Percentiles rank a stretch among this genome's conserved stretches.
Evolutionary conservation across 2,888 invertebrate genomes (phyloP).

Genomic region (Apomyelois bistriatella): DNA sequence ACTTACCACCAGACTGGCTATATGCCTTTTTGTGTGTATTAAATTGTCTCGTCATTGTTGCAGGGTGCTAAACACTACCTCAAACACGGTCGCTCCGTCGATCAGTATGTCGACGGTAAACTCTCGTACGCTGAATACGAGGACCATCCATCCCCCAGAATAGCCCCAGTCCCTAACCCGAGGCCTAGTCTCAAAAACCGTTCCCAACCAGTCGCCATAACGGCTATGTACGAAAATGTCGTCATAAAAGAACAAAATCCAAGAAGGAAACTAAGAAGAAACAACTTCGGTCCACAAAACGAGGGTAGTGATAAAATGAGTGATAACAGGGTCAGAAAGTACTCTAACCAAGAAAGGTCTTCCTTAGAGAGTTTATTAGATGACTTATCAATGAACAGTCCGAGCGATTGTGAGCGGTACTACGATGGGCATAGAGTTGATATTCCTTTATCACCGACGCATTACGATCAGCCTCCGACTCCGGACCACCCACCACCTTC

Average conservation of each 20-base stretch:
- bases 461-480: conserved; percentile 94
- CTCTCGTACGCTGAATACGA: conserved; percentile 78
- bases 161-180: conserved; percentile 67
- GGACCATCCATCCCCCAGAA: conserved; percentile 66
- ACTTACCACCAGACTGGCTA: background rate
- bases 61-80: conserved; percentile 80
- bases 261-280: conserved; percentile 83
- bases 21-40: background rate
- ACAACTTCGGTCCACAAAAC: conserved; percentile 78
- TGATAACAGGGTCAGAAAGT: conserved; percentile 60
- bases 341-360: conserved; percentile 75
- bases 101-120: conserved; percentile 88
- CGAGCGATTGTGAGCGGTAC: conserved; percentile 69
- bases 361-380: conserved; percentile 82
- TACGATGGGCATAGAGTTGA: conserved; percentile 64
- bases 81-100: conserved; percentile 86
- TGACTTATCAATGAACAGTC: conserved; percentile 77
- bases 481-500: conserved; percentile 97
- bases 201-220: conserved; percentile 85
- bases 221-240: conserved; percentile 86
- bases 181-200: conserved; percentile 68
- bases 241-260: conserved; percentile 87
- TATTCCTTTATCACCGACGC: conserved; percentile 91
- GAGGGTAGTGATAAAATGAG: conserved; percentile 81
- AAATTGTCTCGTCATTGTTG: conserved; percentile 42